Conservation (phyloP, 2,888 invertebrate genomes). For the Synanthedon myopaeformis region DNA sequence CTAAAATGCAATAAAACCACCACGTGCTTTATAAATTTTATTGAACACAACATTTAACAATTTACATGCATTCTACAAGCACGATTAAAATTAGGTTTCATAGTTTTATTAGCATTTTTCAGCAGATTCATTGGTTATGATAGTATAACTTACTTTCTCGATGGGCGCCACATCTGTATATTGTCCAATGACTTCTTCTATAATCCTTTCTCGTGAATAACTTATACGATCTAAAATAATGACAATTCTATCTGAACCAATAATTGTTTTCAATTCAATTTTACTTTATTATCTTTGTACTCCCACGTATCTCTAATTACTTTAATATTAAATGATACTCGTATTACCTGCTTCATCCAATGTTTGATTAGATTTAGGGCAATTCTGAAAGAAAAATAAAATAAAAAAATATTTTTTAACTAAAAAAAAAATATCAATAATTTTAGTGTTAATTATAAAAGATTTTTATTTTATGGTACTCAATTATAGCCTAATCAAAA, state of each 20-base stretch:
- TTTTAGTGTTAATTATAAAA: too few relatives aligned
- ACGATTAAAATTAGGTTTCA: neutral
- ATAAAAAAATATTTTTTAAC: too few relatives aligned
- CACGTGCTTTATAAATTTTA: slow-evolving; percentile 12
- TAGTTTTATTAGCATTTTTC: neutral
- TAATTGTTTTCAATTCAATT: slow-evolving; percentile 1
- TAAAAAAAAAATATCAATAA: too few relatives aligned
- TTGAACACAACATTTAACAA: neutral
- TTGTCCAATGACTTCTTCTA: slow-evolving; percentile 47
- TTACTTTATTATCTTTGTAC: slow-evolving; percentile 21
- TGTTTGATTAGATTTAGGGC: too few relatives aligned
- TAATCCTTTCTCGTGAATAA: slow-evolving; percentile 33
- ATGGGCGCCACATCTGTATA: slow-evolving; percentile 30
- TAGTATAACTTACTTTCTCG: slow-evolving; percentile 40
- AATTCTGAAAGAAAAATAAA: too few relatives aligned
- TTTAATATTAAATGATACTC: slow-evolving; percentile 12
- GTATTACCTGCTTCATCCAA: neutral
- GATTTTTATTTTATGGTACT: too few relatives aligned
- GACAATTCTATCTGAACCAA: slow-evolving; percentile 11
- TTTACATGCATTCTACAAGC: neutral
- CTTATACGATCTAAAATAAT: slow-evolving; percentile 41
- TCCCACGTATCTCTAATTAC: slow-evolving; percentile 29
- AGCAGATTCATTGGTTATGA: slow-evolving; percentile 19
- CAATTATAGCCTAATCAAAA: too few relatives aligned
- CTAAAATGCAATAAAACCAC: slow-evolving; percentile 29